Percentiles rank a stretch among this genome's conserved stretches.
phyloP scores from a whole-genome alignment of 30 jellyfish, hydroid and myxozoan genomes.

The Rhopilema esculentum region DNA sequence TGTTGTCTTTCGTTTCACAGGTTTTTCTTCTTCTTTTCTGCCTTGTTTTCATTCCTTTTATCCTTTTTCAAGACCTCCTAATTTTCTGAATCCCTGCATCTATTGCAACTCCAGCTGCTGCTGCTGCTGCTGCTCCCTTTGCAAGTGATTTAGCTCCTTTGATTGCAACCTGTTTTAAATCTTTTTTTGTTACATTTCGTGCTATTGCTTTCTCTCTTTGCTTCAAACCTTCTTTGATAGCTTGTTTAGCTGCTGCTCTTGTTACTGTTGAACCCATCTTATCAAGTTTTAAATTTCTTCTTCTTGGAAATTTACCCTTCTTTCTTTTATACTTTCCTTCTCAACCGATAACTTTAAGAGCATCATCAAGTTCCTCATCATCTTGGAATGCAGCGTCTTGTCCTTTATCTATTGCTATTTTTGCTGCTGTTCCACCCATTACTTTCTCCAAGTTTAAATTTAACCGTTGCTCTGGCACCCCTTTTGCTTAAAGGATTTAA shows the following conservation, averaged over 20 bases:
- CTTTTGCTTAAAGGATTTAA: no score
- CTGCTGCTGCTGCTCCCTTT: neutral
- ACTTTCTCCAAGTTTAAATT: no score
- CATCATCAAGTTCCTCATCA: neutral
- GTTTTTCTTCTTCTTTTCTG: neutral
- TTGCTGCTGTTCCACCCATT: neutral
- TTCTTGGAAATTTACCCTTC: neutral
- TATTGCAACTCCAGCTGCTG: neutral
- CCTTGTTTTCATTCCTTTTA: neutral
- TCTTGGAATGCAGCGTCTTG: neutral
- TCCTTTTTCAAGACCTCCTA: neutral
- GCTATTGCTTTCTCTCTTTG: neutral
- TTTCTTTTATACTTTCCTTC: neutral
- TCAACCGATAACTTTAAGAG: neutral
- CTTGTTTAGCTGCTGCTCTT: neutral
- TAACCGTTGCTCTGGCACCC: no score
- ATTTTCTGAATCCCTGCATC: neutral
- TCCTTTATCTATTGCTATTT: neutral
- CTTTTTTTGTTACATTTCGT: neutral
- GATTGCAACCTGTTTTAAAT: neutral
- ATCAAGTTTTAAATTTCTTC: neutral
- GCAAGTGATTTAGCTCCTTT: neutral
- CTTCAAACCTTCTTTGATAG: neutral
- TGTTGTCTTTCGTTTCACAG: neutral
- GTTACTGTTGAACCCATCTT: no score